Evolutionary conservation across 2,888 invertebrate species (phyloP).

Genomic region (Agrilus cyanescens): DNA sequence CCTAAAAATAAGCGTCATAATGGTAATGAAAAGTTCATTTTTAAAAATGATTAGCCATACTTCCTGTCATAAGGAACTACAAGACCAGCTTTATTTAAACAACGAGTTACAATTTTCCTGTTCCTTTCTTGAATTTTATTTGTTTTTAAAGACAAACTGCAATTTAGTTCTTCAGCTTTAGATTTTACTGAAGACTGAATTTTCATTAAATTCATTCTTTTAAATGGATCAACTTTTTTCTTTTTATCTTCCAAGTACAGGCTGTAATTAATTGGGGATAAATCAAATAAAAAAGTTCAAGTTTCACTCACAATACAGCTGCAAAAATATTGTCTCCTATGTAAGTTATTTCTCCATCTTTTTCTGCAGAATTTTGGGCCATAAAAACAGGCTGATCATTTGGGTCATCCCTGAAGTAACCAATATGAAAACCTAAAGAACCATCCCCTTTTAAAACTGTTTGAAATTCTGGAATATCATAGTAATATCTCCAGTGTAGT

Average conservation of each 20-base stretch:
- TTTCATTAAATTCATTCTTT: constrained; percentile 44
- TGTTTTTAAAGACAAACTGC: constrained; percentile 45
- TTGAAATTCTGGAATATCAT: constrained; percentile 92
- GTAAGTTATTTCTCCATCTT: constrained; percentile 56
- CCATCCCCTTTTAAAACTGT: constrained; percentile 60
- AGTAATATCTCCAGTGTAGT: constrained; percentile 81
- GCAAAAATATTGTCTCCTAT: constrained; percentile 72
- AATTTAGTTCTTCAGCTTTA: constrained; percentile 48
- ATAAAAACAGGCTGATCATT: constrained; percentile 62
- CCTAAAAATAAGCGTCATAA: constrained; percentile 20
- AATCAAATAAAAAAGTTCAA: constrained; percentile 8
- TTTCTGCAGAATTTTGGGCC: constrained; percentile 59
- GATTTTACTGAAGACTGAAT: constrained; percentile 49
- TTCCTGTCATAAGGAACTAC: constrained; percentile 75
- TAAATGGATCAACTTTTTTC: constrained; percentile 48
- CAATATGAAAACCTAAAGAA: constrained; percentile 67
- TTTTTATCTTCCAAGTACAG: constrained; percentile 45
- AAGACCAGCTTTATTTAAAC: constrained; percentile 73
- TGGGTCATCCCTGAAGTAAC: constrained; percentile 81
- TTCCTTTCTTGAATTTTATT: constrained; percentile 49
- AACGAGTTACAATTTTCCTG: constrained; percentile 51
- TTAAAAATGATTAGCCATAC: constrained; percentile 19
- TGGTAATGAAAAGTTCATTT: neutral
- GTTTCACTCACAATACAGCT: constrained; percentile 53
- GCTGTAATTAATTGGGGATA: too few relatives aligned